Percentiles rank a stretch among this genome's conserved stretches.
Evolutionary conservation across 2,113 vertebrate species (phyloP).

Genomic region (Phylloscopus whistleri): DNA sequence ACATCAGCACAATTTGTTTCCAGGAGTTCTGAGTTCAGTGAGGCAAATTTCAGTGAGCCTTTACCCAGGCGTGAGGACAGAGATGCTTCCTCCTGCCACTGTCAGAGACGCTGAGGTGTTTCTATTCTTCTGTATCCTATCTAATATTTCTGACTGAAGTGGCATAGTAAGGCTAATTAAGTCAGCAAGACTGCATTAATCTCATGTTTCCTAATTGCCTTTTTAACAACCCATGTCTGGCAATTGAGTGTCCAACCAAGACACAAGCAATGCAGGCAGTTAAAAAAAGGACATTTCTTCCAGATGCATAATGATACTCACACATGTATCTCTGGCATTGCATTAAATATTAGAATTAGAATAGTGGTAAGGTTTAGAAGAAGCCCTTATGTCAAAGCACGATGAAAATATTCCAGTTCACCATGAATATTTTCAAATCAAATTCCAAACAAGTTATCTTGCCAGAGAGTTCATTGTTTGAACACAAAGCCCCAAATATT

Average conservation of each 20-base stretch:
- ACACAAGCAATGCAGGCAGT: not conserved
- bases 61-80: not conserved
- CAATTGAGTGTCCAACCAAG: not conserved
- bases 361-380: not conserved
- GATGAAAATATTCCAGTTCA: not conserved
- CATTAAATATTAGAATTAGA: not conserved
- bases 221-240: not conserved
- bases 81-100: not conserved
- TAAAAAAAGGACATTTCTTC: not conserved
- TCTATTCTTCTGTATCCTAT: not conserved
- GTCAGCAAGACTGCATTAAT: not conserved
- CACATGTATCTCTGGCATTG: not conserved
- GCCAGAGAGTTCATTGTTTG: not conserved
- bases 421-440: not conserved
- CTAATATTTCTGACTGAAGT: not conserved
- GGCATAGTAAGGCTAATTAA: not conserved
- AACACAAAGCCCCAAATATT: not conserved
- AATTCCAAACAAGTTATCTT: not conserved
- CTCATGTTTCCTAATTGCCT: not conserved
- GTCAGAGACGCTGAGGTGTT: not conserved
- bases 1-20: not conserved
- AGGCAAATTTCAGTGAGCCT: not conserved
- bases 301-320: not conserved
- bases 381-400: not conserved
- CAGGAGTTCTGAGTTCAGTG: not conserved